phyloP scores from a whole-genome alignment of 1,140 invertebrate genomes.

The Leguminivora glycinivorella region DNA sequence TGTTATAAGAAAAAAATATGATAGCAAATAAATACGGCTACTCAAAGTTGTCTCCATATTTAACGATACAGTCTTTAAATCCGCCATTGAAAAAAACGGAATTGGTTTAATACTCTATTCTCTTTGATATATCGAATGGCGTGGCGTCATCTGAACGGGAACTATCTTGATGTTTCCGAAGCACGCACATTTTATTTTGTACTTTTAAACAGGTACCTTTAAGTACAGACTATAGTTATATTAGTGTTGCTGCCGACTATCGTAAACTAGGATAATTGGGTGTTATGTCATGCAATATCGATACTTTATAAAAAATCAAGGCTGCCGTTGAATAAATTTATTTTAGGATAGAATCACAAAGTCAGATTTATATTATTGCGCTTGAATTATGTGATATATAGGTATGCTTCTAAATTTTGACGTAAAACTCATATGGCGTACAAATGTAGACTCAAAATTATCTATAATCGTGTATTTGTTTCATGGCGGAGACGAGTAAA shows the following conservation, averaged over 20 bases:
- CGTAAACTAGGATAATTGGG: conserved; percentile 30
- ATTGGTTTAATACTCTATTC: no score
- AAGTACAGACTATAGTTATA: background rate
- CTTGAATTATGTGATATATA: conserved; percentile 25
- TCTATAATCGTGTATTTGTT: conserved; percentile 1
- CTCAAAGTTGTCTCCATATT: no score
- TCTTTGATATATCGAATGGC: no score
- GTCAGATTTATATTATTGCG: conserved; percentile 31
- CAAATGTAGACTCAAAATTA: conserved; percentile 24
- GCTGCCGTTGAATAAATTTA: conserved; percentile 44
- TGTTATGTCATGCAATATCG: conserved; percentile 36
- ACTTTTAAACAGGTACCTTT: background rate
- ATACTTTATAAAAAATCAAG: conserved; percentile 44
- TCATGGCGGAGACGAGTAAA: background rate
- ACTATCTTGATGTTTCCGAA: no score
- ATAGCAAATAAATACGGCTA: no score
- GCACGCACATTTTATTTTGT: no score
- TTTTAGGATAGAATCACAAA: conserved; percentile 38
- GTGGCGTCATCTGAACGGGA: no score
- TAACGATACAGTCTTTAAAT: no score
- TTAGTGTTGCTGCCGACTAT: background rate
- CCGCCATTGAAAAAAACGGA: no score
- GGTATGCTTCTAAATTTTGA: conserved; percentile 23
- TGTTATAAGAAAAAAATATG: no score
- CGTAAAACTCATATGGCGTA: conserved; percentile 10